phyloP scores from a whole-genome alignment of 2,113 vertebrate species.

The Salvelinus fontinalis region DNA sequence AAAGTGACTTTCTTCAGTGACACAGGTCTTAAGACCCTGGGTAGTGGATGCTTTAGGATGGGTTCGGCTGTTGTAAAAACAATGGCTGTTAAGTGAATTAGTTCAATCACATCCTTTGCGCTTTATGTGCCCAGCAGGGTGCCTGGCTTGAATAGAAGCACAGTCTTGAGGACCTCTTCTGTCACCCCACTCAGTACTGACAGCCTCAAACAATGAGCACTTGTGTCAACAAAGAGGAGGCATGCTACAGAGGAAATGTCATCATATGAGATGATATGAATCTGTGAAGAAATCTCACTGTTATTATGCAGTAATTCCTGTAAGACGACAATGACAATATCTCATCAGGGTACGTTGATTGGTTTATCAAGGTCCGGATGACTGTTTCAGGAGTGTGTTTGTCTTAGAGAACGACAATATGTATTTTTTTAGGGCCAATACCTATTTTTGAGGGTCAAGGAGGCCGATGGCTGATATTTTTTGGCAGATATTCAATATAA shows the following conservation, averaged over 20 bases:
- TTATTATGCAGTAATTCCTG: too few relatives aligned
- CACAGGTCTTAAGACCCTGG: constrained; percentile 10
- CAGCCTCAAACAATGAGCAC: constrained; percentile 14
- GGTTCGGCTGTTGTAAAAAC: constrained; percentile 46
- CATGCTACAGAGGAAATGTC: constrained; percentile 16
- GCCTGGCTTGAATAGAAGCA: constrained; percentile 27
- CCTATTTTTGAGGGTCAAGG: too few relatives aligned
- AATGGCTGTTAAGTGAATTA: constrained; percentile 40
- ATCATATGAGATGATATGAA: constrained; percentile 21
- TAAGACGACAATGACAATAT: too few relatives aligned
- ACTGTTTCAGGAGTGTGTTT: too few relatives aligned
- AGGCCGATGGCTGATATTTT: too few relatives aligned
- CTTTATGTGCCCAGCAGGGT: constrained; percentile 41
- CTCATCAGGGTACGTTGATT: too few relatives aligned
- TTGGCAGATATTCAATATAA: too few relatives aligned
- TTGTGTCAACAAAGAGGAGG: constrained; percentile 33
- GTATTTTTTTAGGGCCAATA: too few relatives aligned
- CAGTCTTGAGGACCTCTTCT: constrained; percentile 18
- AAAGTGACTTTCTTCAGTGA: constrained; percentile 18
- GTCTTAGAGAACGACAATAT: too few relatives aligned
- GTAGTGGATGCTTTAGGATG: not conserved
- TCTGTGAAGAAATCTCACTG: not conserved
- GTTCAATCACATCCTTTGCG: not conserved
- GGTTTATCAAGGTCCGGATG: too few relatives aligned
- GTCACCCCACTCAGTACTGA: constrained; percentile 21